A percentile compares a stretch with the other conserved stretches of the same genome.
Conservation (phyloP, 2,797 vertebrate species). For the Spatula versicolor region DNA sequence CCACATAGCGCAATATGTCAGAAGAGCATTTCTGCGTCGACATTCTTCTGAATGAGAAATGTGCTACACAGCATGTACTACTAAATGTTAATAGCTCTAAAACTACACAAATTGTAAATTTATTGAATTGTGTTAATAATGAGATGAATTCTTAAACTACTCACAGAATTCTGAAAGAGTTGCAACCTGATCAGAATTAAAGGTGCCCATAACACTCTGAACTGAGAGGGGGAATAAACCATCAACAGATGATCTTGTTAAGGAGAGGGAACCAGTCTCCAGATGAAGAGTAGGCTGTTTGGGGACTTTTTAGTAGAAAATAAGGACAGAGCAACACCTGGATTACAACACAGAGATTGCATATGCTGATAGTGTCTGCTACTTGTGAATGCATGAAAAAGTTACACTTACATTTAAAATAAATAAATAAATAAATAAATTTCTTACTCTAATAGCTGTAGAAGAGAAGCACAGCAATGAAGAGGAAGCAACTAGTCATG, state of each 20-base stretch:
- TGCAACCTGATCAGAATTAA: conserved; percentile 12
- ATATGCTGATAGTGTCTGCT: background rate
- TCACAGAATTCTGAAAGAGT: conserved; percentile 1
- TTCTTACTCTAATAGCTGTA: background rate
- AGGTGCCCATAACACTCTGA: background rate
- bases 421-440: background rate
- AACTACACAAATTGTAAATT: conserved; percentile 77
- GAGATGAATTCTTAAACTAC: conserved; percentile 55
- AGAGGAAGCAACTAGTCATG: background rate
- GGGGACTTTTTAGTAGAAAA: background rate
- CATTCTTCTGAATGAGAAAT: conserved; percentile 75
- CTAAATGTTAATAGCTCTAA: conserved; percentile 78
- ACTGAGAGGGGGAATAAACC: background rate
- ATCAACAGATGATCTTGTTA: background rate
- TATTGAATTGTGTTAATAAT: conserved; percentile 75
- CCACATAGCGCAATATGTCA: conserved; percentile 66
- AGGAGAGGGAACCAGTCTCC: background rate
- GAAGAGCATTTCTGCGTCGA: conserved; percentile 65
- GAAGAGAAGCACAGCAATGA: background rate
- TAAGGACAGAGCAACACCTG: background rate
- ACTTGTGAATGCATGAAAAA: background rate
- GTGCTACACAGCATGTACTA: conserved; percentile 64
- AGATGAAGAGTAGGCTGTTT: background rate
- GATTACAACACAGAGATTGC: background rate
- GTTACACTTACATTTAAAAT: background rate